Evolutionary conservation across 2,888 invertebrate genomes (phyloP), one percentile per base, ranked within the genome.

Genomic region (Odontothrips loti): DNA sequence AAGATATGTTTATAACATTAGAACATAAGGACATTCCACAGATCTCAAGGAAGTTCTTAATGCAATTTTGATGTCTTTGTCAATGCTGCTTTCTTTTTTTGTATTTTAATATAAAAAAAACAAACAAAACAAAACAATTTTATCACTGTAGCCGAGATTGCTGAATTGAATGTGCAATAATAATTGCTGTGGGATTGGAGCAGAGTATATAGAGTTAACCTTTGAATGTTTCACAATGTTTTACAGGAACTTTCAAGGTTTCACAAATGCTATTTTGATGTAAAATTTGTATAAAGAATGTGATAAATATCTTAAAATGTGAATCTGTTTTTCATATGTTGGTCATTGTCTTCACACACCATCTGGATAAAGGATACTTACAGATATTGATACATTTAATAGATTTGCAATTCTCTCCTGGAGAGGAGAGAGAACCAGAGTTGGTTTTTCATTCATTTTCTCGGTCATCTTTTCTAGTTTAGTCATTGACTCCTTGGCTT

Each of bases 231-330:
- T 43, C 34, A 43, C 34, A 43, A 43, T 43, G 34, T 43, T 43
- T 43, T 6, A 43, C 34, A 43, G 34, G 34, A 43, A 43, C 34
- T 43, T 43, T 43, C 34, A 43, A 4, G 34, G 34, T 43, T 43
- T 43, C 34, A 43, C 68, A 27, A 27, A 75, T 27, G 27, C 27
- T 27, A 75, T 27, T 75, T 75, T 75, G 68, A 23, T 75, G 68
- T 75, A 75, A 75, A 75, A 12, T 75, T 75, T 75, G 68, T 75
- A 75, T 75, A 27, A 75, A 75, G 58, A 75, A 75, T 75, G 68
- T 75, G 68, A 75, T 75, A 75, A 75, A 75, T 23, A 27, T 27
- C 68, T 75, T 23, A 12, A 75, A 75, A 27, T 75, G 68, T 27
- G 68, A 27, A 27, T 27, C 9, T 75, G n/a, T 75, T 75, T 75